Base-by-base conservation (phyloP, 2,888 invertebrate genomes). In the Drosophila anomalata region DNA sequence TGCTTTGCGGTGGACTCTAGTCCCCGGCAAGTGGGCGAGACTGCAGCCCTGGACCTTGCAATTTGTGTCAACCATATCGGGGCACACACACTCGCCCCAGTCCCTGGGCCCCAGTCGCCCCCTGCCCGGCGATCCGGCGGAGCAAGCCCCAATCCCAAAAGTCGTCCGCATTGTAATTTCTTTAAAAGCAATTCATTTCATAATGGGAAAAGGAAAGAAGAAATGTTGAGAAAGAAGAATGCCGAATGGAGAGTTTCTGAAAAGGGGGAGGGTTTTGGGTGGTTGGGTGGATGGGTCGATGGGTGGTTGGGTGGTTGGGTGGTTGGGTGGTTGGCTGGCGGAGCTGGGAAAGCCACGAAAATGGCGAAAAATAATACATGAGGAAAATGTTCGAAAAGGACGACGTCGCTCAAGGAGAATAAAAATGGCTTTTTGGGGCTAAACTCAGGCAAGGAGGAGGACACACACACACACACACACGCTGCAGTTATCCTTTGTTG, bases 131-230 rank as follows among this genome's bases (percentile, higher is more conserved):
- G 22, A 24, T n/a, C 39, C 59, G 20, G 59, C 22, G 4, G 41
- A 41, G 58, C 59, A 24, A 42, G 36, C 54, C 70, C 55, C 55
- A 70, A 62, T 62, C 71, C 71, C 72, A 78, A 65, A 65, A 65
- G 63, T 63, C 63, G 63, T 63, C 78, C 84, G 86, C 86, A 87
- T 84, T 86, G 87, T 87, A 88, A 88, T 88, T 88, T 89, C 86
- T 88, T 78, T 89, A 88, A 88, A 89, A 89, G 87, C 88, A 86
- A 89, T 89, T 89, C 84, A 88, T 88, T 89, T 89, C 80, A 82
- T 87, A 88, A 89, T 83, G 79, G 77, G 61, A 55, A 69, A 54
- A 50, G 53, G 62, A 66, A 78, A 72, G 42, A 59, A 61, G 47
- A 54, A 72, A 78, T 55, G 59, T 42, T 14, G 14, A 14, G 14